Evolutionary conservation across 2,113 vertebrate genomes (phyloP).

Genomic region (Mixornis gularis): DNA sequence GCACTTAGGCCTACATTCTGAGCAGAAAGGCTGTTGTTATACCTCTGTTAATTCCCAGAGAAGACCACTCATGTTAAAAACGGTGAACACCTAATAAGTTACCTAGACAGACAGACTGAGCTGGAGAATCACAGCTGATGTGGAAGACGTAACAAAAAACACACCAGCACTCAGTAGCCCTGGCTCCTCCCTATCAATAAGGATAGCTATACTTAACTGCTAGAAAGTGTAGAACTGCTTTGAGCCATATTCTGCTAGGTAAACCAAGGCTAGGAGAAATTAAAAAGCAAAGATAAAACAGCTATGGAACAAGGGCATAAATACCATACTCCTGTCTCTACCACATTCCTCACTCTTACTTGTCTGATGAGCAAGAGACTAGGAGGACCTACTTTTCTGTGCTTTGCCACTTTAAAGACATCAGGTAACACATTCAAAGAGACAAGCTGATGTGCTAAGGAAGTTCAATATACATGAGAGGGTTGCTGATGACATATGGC

Average conservation of each 20-base stretch:
- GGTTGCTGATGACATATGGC: constrained; percentile 50
- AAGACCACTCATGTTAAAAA: neutral
- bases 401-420: constrained; percentile 21
- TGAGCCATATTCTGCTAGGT: neutral
- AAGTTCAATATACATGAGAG: constrained; percentile 58
- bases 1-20: neutral
- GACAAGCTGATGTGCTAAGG: constrained; percentile 56
- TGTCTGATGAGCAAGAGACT: neutral
- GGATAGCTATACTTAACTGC: neutral
- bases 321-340: neutral
- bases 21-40: neutral
- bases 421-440: constrained; percentile 53
- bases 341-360: neutral
- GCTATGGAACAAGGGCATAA: neutral
- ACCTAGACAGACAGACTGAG: neutral
- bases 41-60: neutral
- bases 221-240: neutral
- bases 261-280: neutral
- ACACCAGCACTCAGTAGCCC: neutral
- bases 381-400: neutral
- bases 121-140: neutral
- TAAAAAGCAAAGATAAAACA: neutral
- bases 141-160: neutral
- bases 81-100: neutral
- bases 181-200: neutral